Percentiles rank a stretch among this genome's conserved stretches.
Conservation (phyloP, 2,888 invertebrate genomes). For the Dysmachus trigonus region DNA sequence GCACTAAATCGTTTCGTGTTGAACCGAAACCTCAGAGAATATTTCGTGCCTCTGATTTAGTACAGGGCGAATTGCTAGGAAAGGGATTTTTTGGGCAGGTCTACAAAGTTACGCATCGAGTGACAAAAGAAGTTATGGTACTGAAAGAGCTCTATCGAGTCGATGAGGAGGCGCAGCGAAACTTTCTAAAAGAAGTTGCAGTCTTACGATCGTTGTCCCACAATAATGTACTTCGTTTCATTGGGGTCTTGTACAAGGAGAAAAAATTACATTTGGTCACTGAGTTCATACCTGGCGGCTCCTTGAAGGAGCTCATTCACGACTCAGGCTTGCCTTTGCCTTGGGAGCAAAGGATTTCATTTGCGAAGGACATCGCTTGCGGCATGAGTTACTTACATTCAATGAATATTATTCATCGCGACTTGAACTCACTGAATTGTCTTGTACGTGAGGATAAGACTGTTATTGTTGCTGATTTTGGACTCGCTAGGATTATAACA, state of each 20-base stretch:
- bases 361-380: constrained; percentile 90
- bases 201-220: constrained; percentile 89
- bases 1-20: constrained; percentile 86
- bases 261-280: constrained; percentile 90
- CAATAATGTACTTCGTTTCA: constrained; percentile 88
- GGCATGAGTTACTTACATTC: constrained; percentile 95
- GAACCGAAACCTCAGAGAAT: constrained; percentile 74
- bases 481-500: constrained; percentile 82
- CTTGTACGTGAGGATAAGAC: constrained; percentile 89
- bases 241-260: constrained; percentile 93
- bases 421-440: constrained; percentile 95
- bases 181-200: constrained; percentile 95
- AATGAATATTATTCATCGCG: constrained; percentile 93
- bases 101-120: constrained; percentile 88
- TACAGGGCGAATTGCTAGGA: constrained; percentile 88
- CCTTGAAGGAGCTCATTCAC: constrained; percentile 84
- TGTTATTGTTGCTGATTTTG: constrained; percentile 96
- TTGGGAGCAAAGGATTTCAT: constrained; percentile 83
- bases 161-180: constrained; percentile 93
- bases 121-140: constrained; percentile 94
- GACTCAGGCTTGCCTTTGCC: constrained; percentile 74
- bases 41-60: constrained; percentile 89
- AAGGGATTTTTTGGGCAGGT: constrained; percentile 96
- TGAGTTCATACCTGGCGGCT: constrained; percentile 92
- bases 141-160: constrained; percentile 92